Conservation (phyloP, 2,888 invertebrate species). For the Oscheius sp. region DNA sequence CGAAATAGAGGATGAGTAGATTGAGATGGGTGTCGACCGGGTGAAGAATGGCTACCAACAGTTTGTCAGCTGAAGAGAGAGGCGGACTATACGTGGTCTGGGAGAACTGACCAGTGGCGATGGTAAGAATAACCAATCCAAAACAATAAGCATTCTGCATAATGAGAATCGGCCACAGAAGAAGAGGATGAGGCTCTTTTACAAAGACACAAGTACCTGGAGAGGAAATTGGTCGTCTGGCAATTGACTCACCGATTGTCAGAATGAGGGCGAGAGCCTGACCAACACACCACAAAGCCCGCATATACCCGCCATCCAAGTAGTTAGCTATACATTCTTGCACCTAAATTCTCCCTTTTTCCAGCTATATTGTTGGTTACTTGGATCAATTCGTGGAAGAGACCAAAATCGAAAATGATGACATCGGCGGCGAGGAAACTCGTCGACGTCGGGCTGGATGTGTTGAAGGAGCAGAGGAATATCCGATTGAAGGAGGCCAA, state of each 20-base stretch:
- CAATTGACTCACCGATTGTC: conserved; percentile 45
- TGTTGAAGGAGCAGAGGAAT: conserved; percentile 63
- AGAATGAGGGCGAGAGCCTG: conserved; percentile 53
- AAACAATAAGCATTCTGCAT: conserved; percentile 69
- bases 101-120: conserved; percentile 54
- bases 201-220: conserved; percentile 51
- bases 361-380: conserved; percentile 36
- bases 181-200: conserved; percentile 58
- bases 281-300: conserved; percentile 66
- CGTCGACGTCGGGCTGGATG: conserved; percentile 48
- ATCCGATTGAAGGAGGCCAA: conserved; percentile 57
- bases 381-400: conserved; percentile 64
- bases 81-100: not conserved
- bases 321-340: conserved; percentile 70
- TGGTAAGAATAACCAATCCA: conserved; percentile 67
- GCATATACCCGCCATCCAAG: conserved; percentile 67
- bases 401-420: conserved; percentile 67
- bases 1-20: conserved; percentile 60
- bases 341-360: conserved; percentile 46
- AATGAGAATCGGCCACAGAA: conserved; percentile 63
- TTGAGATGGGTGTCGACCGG: conserved; percentile 62
- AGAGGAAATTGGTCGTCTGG: not conserved
- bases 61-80: conserved; percentile 34
- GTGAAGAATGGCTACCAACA: conserved; percentile 59
- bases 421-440: conserved; percentile 63